Evolutionary conservation across 2,888 invertebrate genomes (phyloP).

Genomic region (Pristionchus exspectatus): DNA sequence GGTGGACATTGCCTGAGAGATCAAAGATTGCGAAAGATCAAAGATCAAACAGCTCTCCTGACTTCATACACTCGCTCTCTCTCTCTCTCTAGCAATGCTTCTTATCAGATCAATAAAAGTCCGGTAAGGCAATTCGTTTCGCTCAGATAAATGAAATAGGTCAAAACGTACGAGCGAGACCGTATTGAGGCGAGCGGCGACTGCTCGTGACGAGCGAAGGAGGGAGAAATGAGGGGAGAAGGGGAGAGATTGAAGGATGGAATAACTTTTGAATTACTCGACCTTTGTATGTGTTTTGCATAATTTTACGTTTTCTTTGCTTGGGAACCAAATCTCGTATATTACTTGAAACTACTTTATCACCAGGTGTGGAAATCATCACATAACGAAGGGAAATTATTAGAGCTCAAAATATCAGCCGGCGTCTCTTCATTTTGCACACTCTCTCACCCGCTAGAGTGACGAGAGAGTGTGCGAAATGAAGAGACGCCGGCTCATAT

Average conservation of each 20-base stretch:
- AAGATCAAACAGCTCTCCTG: not conserved
- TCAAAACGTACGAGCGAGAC: not conserved
- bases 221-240: not conserved
- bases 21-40: not conserved
- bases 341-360: not conserved
- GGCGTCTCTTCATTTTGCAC: too few relatives aligned
- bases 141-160: not conserved
- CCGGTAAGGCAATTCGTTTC: not conserved
- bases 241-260: not conserved
- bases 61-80: too few relatives aligned
- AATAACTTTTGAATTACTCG: not conserved
- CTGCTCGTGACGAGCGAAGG: not conserved
- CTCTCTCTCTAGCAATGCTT: too few relatives aligned
- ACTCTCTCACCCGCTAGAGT: too few relatives aligned
- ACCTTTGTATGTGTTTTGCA: not conserved
- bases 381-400: not conserved
- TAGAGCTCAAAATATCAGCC: too few relatives aligned
- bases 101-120: too few relatives aligned
- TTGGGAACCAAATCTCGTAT: not conserved
- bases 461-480: too few relatives aligned
- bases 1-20: not conserved
- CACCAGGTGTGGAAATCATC: constrained; percentile 12
- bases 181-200: not conserved
- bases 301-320: not conserved
- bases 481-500: too few relatives aligned